Conservation (phyloP, 2,888 invertebrate species). For the Salpingus planirostris region DNA sequence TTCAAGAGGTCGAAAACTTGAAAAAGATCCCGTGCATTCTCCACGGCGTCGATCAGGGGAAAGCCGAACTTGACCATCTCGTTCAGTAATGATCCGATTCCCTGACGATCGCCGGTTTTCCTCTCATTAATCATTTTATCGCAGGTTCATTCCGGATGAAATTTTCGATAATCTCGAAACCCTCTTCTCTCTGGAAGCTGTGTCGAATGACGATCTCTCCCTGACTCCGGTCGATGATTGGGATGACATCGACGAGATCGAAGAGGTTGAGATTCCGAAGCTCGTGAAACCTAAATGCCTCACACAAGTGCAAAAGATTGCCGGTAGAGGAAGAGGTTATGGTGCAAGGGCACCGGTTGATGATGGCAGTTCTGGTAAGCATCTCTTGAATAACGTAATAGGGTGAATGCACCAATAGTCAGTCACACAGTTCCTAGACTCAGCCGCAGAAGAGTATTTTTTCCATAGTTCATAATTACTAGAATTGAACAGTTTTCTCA, state of each 20-base stretch:
- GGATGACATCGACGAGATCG: conserved; percentile 1
- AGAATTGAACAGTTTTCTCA: no score
- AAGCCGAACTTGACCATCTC: background rate
- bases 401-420: no score
- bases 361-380: no score
- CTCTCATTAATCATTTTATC: conserved; percentile 5
- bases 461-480: no score
- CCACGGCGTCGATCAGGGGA: conserved; percentile 2
- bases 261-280: background rate
- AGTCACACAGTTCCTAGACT: no score
- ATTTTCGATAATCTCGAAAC: conserved; percentile 11
- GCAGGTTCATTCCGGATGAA: conserved; percentile 12
- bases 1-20: conserved; percentile 5
- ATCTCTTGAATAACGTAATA: no score
- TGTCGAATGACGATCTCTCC: conserved; percentile 1
- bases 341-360: no score
- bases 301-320: no score
- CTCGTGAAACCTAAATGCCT: no score
- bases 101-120: conserved; percentile 3
- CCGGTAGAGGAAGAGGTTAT: no score
- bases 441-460: no score
- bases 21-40: conserved; percentile 6
- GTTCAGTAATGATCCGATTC: conserved; percentile 6
- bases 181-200: background rate
- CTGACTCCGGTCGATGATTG: conserved; percentile 5